phyloP scores from a whole-genome alignment of 2,888 invertebrate species.

The Heliconius aoede region DNA sequence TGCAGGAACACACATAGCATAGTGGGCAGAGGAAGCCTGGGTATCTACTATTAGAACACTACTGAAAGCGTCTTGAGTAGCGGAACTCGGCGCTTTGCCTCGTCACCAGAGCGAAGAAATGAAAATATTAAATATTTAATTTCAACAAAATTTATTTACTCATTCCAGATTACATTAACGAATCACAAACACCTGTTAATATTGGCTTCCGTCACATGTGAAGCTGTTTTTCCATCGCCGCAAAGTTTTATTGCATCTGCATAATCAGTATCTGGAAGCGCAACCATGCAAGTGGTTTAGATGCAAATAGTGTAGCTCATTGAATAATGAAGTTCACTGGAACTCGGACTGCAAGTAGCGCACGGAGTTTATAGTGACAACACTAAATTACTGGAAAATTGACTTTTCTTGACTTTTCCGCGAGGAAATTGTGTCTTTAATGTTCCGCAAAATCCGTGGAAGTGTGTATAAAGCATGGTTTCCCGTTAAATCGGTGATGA shows the following conservation, averaged over 20 bases:
- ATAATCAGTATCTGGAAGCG: slow-evolving; percentile 37
- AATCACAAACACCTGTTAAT: not conserved
- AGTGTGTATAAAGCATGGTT: not conserved
- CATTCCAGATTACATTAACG: not conserved
- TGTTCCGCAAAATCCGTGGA: not conserved
- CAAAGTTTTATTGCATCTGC: slow-evolving; percentile 26
- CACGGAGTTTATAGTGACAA: slow-evolving; percentile 33
- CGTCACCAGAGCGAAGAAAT: too few species aligned
- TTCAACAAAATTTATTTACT: not conserved
- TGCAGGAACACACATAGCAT: too few species aligned
- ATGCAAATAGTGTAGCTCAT: slow-evolving; percentile 43
- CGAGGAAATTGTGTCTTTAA: slow-evolving; percentile 20
- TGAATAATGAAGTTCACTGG: slow-evolving; percentile 42
- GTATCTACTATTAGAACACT: too few species aligned
- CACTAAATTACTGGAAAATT: slow-evolving; percentile 37
- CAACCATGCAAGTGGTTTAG: slow-evolving; percentile 38
- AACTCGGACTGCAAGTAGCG: slow-evolving; percentile 44
- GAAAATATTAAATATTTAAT: too few species aligned
- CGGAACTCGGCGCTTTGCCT: too few species aligned
- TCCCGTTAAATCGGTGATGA: not conserved
- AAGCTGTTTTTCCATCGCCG: slow-evolving; percentile 5
- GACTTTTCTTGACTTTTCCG: slow-evolving; percentile 28
- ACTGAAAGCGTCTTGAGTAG: too few species aligned
- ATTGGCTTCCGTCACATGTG: not conserved
- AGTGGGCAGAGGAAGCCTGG: too few species aligned